Percentiles rank a stretch among this genome's conserved stretches.
Evolutionary conservation across 2,797 vertebrate species (phyloP).

Genomic region (Anguilla anguilla): DNA sequence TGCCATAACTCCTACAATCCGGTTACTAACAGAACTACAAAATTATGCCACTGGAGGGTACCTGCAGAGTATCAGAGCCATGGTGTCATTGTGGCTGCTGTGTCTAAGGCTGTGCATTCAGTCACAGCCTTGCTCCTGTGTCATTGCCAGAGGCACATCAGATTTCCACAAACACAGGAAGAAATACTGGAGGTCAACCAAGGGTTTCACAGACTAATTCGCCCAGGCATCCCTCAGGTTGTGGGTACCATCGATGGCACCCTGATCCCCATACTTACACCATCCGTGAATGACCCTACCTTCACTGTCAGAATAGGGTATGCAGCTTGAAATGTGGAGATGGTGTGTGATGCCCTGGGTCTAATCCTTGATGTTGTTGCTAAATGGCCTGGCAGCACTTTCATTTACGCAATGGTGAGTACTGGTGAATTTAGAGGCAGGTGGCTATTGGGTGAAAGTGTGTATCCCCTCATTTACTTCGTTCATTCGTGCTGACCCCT

Average conservation of each 20-base stretch:
- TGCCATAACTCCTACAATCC: not conserved
- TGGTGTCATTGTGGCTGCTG: not conserved
- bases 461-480: not conserved
- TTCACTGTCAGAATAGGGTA: not conserved
- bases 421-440: not conserved
- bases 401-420: not conserved
- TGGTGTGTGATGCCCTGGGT: not conserved
- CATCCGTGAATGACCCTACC: not conserved
- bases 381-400: not conserved
- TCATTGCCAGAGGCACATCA: not conserved
- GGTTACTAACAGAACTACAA: not conserved
- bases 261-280: not conserved
- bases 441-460: not conserved
- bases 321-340: not conserved
- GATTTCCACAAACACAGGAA: not conserved
- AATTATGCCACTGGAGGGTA: not conserved
- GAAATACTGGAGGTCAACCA: not conserved
- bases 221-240: not conserved
- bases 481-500: not conserved
- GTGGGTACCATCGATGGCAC: not conserved
- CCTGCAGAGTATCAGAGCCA: not conserved
- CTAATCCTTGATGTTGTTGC: not conserved
- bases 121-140: not conserved
- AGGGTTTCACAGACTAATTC: not conserved
- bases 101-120: conserved; percentile 12